phyloP scores from a whole-genome alignment of 2,888 invertebrate genomes.

The Prionchulus punctatus region DNA sequence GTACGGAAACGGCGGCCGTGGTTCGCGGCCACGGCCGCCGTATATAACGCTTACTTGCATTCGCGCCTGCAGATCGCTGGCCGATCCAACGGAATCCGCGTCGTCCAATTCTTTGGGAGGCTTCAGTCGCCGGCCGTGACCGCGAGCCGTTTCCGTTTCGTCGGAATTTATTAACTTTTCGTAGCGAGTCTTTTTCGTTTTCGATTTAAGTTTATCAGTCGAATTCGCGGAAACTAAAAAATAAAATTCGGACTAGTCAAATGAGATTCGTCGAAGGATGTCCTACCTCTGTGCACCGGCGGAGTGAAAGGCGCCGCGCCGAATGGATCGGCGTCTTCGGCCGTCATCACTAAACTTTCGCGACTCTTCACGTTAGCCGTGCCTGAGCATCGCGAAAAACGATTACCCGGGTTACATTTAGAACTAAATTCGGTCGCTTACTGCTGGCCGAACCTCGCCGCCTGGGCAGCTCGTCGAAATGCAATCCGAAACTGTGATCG shows the following conservation, averaged over 20 bases:
- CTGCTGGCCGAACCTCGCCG: conserved; percentile 35
- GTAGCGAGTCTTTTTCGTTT: too few species aligned
- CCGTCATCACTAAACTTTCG: conserved; percentile 35
- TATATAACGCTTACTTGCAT: conserved; percentile 10
- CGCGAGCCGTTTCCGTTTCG: too few species aligned
- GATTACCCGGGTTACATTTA: neutral
- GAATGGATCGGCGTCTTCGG: conserved; percentile 36
- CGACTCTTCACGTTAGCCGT: conserved; percentile 36
- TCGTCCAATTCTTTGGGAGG: conserved; percentile 7
- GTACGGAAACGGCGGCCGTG: neutral
- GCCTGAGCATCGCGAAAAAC: conserved; percentile 24
- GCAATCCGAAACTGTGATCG: conserved; percentile 33
- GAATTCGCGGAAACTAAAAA: too few species aligned
- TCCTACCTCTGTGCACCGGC: too few species aligned
- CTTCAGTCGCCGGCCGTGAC: too few species aligned
- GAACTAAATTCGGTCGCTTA: conserved; percentile 19
- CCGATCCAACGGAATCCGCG: conserved; percentile 15
- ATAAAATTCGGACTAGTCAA: too few species aligned
- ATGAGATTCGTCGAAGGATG: too few species aligned
- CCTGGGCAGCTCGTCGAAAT: conserved; percentile 30
- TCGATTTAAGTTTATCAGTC: neutral
- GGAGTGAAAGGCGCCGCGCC: conserved; percentile 35
- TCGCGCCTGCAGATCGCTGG: conserved; percentile 13
- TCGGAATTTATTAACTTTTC: too few species aligned
- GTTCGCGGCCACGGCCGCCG: neutral